A percentile compares a stretch with the other conserved stretches of the same genome.
These are phyloP conservation scores for Uloborus diversus DNA, from an alignment of 1,140 invertebrate species.

Conservation along the genomic window DNA sequence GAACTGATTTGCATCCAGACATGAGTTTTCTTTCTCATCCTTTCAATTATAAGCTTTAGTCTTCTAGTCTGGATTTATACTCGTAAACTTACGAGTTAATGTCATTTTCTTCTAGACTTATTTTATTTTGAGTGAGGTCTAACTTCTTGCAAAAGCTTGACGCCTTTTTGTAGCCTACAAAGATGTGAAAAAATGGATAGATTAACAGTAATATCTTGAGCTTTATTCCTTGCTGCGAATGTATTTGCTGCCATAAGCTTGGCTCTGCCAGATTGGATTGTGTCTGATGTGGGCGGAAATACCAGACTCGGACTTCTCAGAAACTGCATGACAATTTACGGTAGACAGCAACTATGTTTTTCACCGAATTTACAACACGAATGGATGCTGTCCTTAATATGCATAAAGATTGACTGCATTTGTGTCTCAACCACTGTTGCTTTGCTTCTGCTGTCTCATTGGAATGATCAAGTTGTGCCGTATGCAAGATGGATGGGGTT, in stretches of 20 bases:
- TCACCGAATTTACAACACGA: constrained; percentile 84
- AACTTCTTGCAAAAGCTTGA: no score
- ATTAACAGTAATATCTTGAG: constrained; percentile 88
- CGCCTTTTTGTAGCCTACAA: no score
- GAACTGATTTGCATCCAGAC: no score
- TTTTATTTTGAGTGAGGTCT: no score
- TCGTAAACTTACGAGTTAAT: no score
- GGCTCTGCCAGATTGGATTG: constrained; percentile 95
- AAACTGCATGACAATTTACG: constrained; percentile 92
- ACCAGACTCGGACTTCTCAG: constrained; percentile 90
- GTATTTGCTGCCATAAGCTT: constrained; percentile 92
- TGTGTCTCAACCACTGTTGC: constrained; percentile 92
- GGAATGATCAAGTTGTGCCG: constrained; percentile 88
- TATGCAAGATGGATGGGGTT: constrained; percentile 96
- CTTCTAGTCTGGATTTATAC: no score
- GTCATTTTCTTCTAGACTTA: no score
- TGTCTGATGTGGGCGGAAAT: constrained; percentile 92
- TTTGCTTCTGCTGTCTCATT: constrained; percentile 86
- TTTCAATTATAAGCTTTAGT: no score
- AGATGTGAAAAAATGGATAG: no score
- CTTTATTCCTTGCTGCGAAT: constrained; percentile 90
- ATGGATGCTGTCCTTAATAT: constrained; percentile 90
- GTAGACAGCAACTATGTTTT: constrained; percentile 86
- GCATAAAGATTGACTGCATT: constrained; percentile 90
- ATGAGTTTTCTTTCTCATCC: no score